A percentile compares a stretch with the other conserved stretches of the same genome.
Conservation (phyloP, 2,888 invertebrate species). For the Panzeria rudis region DNA sequence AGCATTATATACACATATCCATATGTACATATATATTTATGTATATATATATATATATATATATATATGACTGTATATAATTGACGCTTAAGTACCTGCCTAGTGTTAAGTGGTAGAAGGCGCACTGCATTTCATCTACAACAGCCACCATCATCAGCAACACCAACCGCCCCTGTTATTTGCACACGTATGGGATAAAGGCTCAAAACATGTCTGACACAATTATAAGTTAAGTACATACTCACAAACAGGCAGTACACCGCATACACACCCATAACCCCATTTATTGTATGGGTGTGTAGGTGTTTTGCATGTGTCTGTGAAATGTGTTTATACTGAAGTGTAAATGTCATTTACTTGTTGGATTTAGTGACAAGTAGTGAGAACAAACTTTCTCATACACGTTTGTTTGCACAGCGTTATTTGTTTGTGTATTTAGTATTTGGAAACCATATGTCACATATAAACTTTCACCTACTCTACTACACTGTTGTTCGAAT, state of each 20-base stretch:
- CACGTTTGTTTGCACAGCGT: slow-evolving; percentile 19
- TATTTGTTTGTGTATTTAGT: slow-evolving; percentile 18
- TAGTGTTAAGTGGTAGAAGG: slow-evolving; percentile 47
- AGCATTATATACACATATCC: neutral
- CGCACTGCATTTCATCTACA: slow-evolving; percentile 31
- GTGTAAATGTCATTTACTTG: slow-evolving; percentile 62
- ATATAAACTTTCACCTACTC: neutral
- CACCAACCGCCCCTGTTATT: slow-evolving; percentile 35
- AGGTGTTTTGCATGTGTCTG: neutral
- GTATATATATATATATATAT: neutral
- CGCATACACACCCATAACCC: neutral
- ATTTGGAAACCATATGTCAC: neutral
- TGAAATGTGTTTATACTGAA: slow-evolving; percentile 42
- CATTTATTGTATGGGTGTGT: slow-evolving; percentile 8
- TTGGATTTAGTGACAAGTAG: slow-evolving; percentile 61
- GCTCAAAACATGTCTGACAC: slow-evolving; percentile 33
- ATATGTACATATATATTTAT: neutral
- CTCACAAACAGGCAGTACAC: neutral
- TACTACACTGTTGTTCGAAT: no score
- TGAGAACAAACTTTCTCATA: slow-evolving; percentile 51
- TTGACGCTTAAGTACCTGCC: slow-evolving; percentile 43
- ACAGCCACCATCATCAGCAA: slow-evolving; percentile 16
- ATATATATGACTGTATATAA: neutral
- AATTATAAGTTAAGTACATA: slow-evolving; percentile 34
- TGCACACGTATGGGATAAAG: slow-evolving; percentile 38